Evolutionary conservation across 2,888 invertebrate species (phyloP).

Genomic region (Dilophus febrilis): DNA sequence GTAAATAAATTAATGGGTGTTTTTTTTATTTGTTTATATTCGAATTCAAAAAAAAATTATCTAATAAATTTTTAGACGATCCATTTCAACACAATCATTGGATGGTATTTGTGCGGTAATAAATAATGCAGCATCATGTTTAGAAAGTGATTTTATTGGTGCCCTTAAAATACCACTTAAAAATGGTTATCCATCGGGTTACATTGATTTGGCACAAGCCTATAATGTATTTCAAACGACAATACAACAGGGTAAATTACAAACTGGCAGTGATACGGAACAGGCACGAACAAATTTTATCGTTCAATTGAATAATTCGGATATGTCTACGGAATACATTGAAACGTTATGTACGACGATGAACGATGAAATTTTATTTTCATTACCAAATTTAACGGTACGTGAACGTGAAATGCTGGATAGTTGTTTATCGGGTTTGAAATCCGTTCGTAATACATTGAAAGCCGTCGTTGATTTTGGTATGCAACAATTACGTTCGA

Average conservation of each 20-base stretch:
- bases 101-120: slow-evolving; percentile 94
- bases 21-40: slow-evolving; percentile 1
- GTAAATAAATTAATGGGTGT: slow-evolving; percentile 31
- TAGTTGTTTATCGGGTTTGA: slow-evolving; percentile 41
- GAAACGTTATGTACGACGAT: slow-evolving; percentile 68
- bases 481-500: slow-evolving; percentile 57
- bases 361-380: slow-evolving; percentile 46
- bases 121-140: slow-evolving; percentile 74
- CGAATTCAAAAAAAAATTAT: neutral
- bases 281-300: slow-evolving; percentile 59
- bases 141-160: slow-evolving; percentile 71
- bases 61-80: slow-evolving; percentile 54
- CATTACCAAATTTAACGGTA: slow-evolving; percentile 40
- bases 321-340: slow-evolving; percentile 79
- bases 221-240: slow-evolving; percentile 67
- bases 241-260: slow-evolving; percentile 62
- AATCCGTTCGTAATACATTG: slow-evolving; percentile 26
- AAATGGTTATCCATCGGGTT: slow-evolving; percentile 58
- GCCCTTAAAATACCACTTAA: slow-evolving; percentile 56
- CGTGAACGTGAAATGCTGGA: slow-evolving; percentile 56
- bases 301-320: slow-evolving; percentile 73
- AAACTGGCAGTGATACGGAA: slow-evolving; percentile 63
- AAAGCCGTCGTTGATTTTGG: slow-evolving; percentile 60
- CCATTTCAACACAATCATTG: slow-evolving; percentile 77
- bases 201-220: slow-evolving; percentile 61